These are phyloP conservation scores for Hirtodrosophila histrioides DNA, from an alignment of 2,888 invertebrate genomes.

Conservation along the genomic window DNA sequence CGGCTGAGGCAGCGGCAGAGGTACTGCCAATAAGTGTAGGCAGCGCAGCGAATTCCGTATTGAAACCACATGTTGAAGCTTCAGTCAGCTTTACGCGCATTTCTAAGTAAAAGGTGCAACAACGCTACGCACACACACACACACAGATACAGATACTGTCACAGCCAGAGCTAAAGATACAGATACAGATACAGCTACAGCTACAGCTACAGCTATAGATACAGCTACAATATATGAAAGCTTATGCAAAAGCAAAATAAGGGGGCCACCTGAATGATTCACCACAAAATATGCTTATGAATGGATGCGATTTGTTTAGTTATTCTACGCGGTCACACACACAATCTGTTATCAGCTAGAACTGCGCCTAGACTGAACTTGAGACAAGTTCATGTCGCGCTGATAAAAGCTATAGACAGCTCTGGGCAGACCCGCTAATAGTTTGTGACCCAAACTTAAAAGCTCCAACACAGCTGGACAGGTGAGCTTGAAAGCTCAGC, in stretches of 20 bases:
- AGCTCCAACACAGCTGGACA: slow-evolving; percentile 3
- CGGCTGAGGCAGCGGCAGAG: slow-evolving; percentile 5
- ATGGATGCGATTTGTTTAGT: slow-evolving; percentile 46
- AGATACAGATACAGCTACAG: slow-evolving; percentile 1
- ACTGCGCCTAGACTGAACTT: slow-evolving; percentile 38
- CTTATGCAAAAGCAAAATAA: background rate
- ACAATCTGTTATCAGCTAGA: slow-evolving; percentile 48
- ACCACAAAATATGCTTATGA: slow-evolving; percentile 52
- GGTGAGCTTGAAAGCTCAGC: slow-evolving; percentile 3
- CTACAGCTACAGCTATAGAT: no score
- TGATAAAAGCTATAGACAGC: slow-evolving; percentile 24
- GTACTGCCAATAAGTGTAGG: slow-evolving; percentile 58
- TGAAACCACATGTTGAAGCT: slow-evolving; percentile 76
- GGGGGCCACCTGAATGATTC: slow-evolving; percentile 62
- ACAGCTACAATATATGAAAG: slow-evolving; percentile 30
- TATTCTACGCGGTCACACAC: slow-evolving; percentile 9
- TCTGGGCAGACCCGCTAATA: slow-evolving; percentile 10
- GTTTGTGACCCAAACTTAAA: slow-evolving; percentile 5
- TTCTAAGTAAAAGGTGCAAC: slow-evolving; percentile 72
- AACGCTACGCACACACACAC: slow-evolving; percentile 16
- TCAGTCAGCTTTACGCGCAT: slow-evolving; percentile 68
- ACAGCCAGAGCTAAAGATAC: background rate
- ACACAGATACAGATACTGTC: slow-evolving; percentile 3
- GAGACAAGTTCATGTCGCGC: slow-evolving; percentile 50
- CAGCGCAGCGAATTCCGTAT: slow-evolving; percentile 50